Percentiles rank a stretch among this genome's conserved stretches.
These are phyloP conservation scores for Micromussa lordhowensis DNA, from an alignment of 92 coral and sea anemone species.

Conservation along the genomic window DNA sequence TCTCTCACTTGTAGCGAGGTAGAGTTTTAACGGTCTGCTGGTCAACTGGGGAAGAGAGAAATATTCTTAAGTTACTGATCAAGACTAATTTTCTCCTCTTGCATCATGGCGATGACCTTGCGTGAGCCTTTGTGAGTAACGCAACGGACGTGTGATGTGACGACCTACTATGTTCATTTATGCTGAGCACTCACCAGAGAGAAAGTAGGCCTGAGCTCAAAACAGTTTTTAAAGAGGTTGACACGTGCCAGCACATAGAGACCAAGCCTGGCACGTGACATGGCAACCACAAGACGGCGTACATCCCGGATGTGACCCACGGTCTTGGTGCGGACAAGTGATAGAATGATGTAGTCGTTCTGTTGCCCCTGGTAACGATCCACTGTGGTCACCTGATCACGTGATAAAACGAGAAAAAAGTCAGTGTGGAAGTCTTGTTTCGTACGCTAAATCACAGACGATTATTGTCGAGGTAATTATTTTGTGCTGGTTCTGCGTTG, in stretches of 20 bases:
- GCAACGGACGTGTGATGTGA: neutral
- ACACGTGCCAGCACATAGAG: constrained; percentile 95
- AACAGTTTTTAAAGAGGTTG: constrained; percentile 92
- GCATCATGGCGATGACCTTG: too few species aligned
- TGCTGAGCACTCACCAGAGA: constrained; percentile 72
- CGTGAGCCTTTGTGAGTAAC: neutral
- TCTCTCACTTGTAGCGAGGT: constrained; percentile 89
- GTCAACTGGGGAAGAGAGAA: constrained; percentile 67
- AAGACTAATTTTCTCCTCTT: neutral
- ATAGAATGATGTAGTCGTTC: constrained; percentile 97
- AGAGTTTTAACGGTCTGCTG: constrained; percentile 85
- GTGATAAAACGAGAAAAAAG: neutral
- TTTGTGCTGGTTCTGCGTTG: too few species aligned
- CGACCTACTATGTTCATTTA: neutral
- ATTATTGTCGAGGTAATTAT: too few species aligned
- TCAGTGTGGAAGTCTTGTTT: neutral
- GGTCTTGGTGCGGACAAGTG: constrained; percentile 96
- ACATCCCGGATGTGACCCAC: constrained; percentile 98
- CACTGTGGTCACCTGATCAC: constrained; percentile 91
- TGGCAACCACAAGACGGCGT: constrained; percentile 96
- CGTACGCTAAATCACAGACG: too few species aligned
- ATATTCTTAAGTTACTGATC: neutral
- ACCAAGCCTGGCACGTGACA: constrained; percentile 99
- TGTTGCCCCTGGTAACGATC: constrained; percentile 99
- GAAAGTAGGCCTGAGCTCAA: constrained; percentile 97